Conservation (phyloP, 2,888 invertebrate species). For the Thera britannica region DNA sequence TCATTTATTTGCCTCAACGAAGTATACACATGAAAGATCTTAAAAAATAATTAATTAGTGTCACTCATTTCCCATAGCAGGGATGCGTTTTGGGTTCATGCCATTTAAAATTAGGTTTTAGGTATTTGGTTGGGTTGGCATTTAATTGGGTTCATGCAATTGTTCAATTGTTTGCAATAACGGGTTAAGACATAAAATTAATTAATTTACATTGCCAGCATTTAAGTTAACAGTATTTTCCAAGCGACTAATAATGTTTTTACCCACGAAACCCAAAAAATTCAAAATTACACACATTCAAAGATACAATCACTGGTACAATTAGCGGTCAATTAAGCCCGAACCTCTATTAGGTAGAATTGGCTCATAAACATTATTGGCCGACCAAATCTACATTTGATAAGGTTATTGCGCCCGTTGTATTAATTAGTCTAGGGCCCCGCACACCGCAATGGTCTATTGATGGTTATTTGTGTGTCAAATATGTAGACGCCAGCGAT, state of each 20-base stretch:
- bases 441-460: slow-evolving; percentile 60
- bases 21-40: too few species aligned
- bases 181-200: background rate
- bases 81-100: too few species aligned
- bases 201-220: slow-evolving; percentile 2
- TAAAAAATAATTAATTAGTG: too few species aligned
- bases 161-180: too few species aligned
- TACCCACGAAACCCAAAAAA: slow-evolving; percentile 20
- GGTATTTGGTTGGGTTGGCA: too few species aligned
- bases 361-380: slow-evolving; percentile 59
- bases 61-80: too few species aligned
- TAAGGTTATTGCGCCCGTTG: slow-evolving; percentile 78
- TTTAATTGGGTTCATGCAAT: too few species aligned
- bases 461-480: slow-evolving; percentile 51
- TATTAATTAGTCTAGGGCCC: slow-evolving; percentile 77
- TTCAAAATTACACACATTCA: slow-evolving; percentile 29
- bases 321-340: slow-evolving; percentile 47
- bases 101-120: too few species aligned
- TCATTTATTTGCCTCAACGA: too few species aligned
- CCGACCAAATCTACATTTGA: slow-evolving; percentile 72
- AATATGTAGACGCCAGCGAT: slow-evolving; percentile 17
- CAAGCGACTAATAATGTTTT: slow-evolving; percentile 1
- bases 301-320: slow-evolving; percentile 39
- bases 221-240: slow-evolving; percentile 9
- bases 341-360: slow-evolving; percentile 52